These are phyloP conservation scores for Drosophila simulans DNA, from an alignment of 1,140 invertebrate species.

Conservation along the genomic window DNA sequence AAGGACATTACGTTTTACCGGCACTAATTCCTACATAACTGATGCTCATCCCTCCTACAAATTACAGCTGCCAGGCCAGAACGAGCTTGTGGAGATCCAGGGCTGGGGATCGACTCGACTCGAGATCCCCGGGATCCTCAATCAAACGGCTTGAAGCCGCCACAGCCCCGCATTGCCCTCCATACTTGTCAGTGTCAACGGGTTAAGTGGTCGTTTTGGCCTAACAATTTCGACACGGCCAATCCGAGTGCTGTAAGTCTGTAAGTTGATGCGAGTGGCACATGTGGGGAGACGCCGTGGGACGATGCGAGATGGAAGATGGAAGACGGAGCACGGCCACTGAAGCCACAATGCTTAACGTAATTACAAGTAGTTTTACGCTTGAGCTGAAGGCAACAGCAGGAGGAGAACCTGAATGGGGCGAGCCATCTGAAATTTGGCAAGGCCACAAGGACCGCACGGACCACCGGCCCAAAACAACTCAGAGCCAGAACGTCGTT, in stretches of 20 bases:
- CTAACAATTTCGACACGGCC: slow-evolving; percentile 34
- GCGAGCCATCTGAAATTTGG: slow-evolving; percentile 39
- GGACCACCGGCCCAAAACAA: slow-evolving; percentile 1
- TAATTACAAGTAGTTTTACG: slow-evolving; percentile 79
- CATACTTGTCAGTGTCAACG: slow-evolving; percentile 21
- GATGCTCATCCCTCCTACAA: slow-evolving; percentile 30
- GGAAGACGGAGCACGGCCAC: slow-evolving; percentile 19
- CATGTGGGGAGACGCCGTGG: neutral
- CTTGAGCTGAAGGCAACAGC: slow-evolving; percentile 32
- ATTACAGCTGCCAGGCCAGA: slow-evolving; percentile 13
- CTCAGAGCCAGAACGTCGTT: neutral
- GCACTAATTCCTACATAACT: slow-evolving; percentile 48
- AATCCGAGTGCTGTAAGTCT: slow-evolving; percentile 1
- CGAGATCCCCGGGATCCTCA: slow-evolving; percentile 15
- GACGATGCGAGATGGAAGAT: too few relatives aligned
- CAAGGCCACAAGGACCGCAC: slow-evolving; percentile 13
- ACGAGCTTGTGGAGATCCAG: slow-evolving; percentile 10
- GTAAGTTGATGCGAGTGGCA: neutral
- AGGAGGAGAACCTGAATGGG: slow-evolving; percentile 8
- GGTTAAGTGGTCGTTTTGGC: slow-evolving; percentile 34
- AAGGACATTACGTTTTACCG: slow-evolving; percentile 37
- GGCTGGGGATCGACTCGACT: neutral
- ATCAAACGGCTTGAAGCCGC: too few relatives aligned
- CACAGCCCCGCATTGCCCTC: neutral
- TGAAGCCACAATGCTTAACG: slow-evolving; percentile 69